These are phyloP conservation scores for Saccopteryx leptura DNA, from an alignment of 2,113 vertebrate species.

Conservation along the genomic window DNA sequence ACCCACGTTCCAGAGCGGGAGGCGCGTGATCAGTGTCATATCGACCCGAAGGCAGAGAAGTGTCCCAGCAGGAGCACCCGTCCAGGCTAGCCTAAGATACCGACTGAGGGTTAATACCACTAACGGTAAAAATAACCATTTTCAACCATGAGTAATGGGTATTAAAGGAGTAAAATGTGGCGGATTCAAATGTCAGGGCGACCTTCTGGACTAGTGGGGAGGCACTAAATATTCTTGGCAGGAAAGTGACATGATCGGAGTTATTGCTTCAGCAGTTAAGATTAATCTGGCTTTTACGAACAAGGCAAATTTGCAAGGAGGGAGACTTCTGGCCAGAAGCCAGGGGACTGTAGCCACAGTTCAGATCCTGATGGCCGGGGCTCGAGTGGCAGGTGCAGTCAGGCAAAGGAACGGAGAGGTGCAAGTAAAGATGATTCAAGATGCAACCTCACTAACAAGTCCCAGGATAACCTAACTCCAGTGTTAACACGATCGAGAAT, in stretches of 20 bases:
- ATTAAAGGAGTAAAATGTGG: neutral
- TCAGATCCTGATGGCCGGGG: neutral
- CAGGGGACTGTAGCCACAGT: neutral
- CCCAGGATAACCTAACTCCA: neutral
- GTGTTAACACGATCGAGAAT: neutral
- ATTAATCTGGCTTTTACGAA: neutral
- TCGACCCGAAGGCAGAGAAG: neutral
- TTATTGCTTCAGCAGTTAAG: neutral
- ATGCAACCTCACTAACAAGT: neutral
- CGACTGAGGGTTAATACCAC: too few relatives aligned
- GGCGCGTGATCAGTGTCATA: neutral
- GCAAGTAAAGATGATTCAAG: neutral
- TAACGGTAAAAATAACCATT: neutral
- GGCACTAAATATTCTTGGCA: too few relatives aligned
- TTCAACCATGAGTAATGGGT: neutral
- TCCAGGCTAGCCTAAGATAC: neutral
- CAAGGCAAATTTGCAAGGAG: neutral
- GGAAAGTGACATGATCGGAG: neutral
- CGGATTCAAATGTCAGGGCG: neutral
- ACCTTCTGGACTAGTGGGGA: neutral
- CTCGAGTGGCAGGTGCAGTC: neutral
- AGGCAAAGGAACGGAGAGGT: rapidly evolving
- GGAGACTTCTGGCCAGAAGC: neutral
- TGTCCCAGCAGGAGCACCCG: neutral
- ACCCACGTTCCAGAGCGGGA: neutral